Evolutionary conservation across 37 sponge, comb jelly and placozoan species (phyloP), one percentile per base, ranked within the genome.

Genomic region (Ephydatia muelleri): DNA sequence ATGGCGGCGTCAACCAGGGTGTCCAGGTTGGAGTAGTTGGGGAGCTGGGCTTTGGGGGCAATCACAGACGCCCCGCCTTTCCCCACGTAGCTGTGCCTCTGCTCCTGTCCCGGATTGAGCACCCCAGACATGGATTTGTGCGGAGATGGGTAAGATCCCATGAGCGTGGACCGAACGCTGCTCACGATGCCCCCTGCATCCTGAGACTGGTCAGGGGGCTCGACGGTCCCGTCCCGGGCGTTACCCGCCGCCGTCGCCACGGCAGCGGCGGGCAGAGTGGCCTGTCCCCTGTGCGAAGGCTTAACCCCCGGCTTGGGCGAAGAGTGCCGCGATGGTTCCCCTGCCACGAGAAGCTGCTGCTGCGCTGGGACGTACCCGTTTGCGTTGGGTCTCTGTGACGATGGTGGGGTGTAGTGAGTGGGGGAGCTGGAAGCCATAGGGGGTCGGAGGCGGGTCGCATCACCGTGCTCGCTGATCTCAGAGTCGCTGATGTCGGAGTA

Each of bases 401-500:
- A 30, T 16, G 14, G 70, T 31, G 68, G 6, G 31, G 4, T 67
- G 68, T 26, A 82, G 43, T 22, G 64, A 49, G 30, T 38, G 48
- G 29, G 80, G 30, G 30, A 30, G 80, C 32, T 49, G 48, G 21
- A 40, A 2, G 39, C 34, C 16, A 28, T 14, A 0, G 26, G 74
- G 40, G 21, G 71, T 25, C 37, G 38, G 70, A 37, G 83, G 30
- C 36, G 27, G 25, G 65, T 22, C 13, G 4, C 36, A 48, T 43
- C 40, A 40, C 16, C 73, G 22, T 49, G 37, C 31, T 84, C 92
- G 30, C 26, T 57, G 49, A 87, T 84, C 83, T 87, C 86, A 0
- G 79, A 73, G 28, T 91, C 91, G 65, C 91, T 91, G 67, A 91
- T 86, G 72, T 91, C 91, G 0, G 91, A 91, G 79, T 83, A 87